These are phyloP conservation scores for Manis pentadactyla DNA, from an alignment of 2,797 vertebrate species.

Conservation along the genomic window DNA sequence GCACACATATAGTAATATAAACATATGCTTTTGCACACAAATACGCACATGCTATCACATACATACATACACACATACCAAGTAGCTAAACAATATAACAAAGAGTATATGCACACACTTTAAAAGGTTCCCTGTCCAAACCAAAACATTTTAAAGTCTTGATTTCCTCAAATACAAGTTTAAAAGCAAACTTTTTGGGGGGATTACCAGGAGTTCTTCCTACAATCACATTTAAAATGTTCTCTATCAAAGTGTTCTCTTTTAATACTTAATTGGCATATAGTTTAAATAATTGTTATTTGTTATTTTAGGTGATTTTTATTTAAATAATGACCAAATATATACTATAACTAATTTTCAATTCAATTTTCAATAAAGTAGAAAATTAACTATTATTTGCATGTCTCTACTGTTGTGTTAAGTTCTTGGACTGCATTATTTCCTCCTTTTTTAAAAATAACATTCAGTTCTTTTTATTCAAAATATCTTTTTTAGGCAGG, in stretches of 20 bases:
- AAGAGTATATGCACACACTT: background rate
- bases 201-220: background rate
- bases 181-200: background rate
- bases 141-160: background rate
- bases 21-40: background rate
- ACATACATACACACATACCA: background rate
- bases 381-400: background rate
- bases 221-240: background rate
- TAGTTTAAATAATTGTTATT: background rate
- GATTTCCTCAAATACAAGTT: background rate
- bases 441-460: background rate
- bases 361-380: background rate
- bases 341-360: background rate
- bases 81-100: background rate
- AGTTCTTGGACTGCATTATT: background rate
- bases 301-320: background rate
- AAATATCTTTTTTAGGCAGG: background rate
- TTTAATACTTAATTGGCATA: background rate
- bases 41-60: no score
- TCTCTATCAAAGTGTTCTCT: background rate
- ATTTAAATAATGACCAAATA: background rate
- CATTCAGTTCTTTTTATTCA: background rate
- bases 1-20: background rate
- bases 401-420: background rate
- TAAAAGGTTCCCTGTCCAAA: background rate